Base-by-base conservation (phyloP, 2,888 invertebrate genomes). In the Thumatha senex region DNA sequence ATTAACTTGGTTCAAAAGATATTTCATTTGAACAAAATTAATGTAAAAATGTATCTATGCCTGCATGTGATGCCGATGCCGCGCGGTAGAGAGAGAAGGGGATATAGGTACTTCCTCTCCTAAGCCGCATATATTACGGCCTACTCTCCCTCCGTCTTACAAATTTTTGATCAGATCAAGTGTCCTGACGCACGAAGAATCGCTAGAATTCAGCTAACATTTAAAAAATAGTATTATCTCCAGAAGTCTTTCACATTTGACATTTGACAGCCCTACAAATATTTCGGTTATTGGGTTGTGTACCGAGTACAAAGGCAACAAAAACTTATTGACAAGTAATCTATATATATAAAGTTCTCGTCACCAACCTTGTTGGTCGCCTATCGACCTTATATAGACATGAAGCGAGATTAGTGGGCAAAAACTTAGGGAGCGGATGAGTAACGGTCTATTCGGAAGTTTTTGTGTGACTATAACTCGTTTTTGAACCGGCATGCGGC, bases 301-400 rank as follows among this genome's bases (percentile, higher is more conserved):
- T 40, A 35, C 35, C 29, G 24, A 40, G 44, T 40, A 44, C 29
- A 46, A 9, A 41, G 40, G 45, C n/a, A 12, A 56, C 42, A 56
- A 46, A 46, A 46, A 51, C 59, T 53, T 46, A 47, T 47, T 60
- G 56, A 67, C 67, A 24, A 38, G 13, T 35, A 18, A 24, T 55
- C 63, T 67, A 62, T 64, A 58, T 64, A 56, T 55, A 48, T 58
- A 67, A 42, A 41, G 51, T 50, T 48, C 48, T 62, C 52, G 63
- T 67, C 65, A 65, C 54, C 56, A 43, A 38, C 9, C 10, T 13
- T 33, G 51, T 51, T 46, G 54, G 42, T 56, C 45, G 48, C 30
- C 40, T 0, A 34, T 4, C 41, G 48, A 44, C 65, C 67, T 52
- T 63, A 65, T 55, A 65, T 43, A 54, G 67, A 9, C 33, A 33